phyloP scores from a whole-genome alignment of 2,113 vertebrate species.

The Speoplatyrhinus poulsoni region DNA sequence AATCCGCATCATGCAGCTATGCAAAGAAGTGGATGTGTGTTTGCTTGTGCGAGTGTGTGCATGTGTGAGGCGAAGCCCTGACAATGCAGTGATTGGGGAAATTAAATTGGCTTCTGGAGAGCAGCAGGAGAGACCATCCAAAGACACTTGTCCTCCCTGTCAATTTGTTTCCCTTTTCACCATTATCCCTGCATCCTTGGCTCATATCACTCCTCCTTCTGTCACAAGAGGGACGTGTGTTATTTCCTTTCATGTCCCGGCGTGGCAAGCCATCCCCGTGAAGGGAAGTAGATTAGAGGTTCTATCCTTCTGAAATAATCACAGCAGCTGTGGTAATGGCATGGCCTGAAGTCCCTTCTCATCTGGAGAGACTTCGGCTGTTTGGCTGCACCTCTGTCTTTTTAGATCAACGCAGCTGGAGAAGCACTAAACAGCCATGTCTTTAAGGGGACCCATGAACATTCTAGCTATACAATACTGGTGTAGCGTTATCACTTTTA shows the following conservation, averaged over 20 bases:
- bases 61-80: constrained; percentile 38
- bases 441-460: constrained; percentile 53
- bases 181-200: constrained; percentile 30
- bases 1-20: constrained; percentile 27
- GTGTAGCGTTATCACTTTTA: constrained; percentile 18
- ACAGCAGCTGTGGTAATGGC: constrained; percentile 74
- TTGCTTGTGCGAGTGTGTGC: constrained; percentile 5
- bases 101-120: constrained; percentile 62
- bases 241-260: constrained; percentile 62
- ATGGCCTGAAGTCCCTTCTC: constrained; percentile 62
- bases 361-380: constrained; percentile 67
- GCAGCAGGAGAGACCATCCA: constrained; percentile 38
- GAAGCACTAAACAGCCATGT: constrained; percentile 67
- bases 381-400: constrained; percentile 69
- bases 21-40: constrained; percentile 19
- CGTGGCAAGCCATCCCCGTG: constrained; percentile 65
- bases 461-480: constrained; percentile 52
- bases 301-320: constrained; percentile 72
- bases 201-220: constrained; percentile 34
- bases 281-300: constrained; percentile 70
- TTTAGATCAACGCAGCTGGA: constrained; percentile 72
- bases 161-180: constrained; percentile 47
- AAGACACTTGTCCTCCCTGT: constrained; percentile 29
- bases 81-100: constrained; percentile 63
- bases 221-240: constrained; percentile 40